Base-by-base conservation (phyloP, 2,113 vertebrate genomes). In the Zosterops pallidus region DNA sequence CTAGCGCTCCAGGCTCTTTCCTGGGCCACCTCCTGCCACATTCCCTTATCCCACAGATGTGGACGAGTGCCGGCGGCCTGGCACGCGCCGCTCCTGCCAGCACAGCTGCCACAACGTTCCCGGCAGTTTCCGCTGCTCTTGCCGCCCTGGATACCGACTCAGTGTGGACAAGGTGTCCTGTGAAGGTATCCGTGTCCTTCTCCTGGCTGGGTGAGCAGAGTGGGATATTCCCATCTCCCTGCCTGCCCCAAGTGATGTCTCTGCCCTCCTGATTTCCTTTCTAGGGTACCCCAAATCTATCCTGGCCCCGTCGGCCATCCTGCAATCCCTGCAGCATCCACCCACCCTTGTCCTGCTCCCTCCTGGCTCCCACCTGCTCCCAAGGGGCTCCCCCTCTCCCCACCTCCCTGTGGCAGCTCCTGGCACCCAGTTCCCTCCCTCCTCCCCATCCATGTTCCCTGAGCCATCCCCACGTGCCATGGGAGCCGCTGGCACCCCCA, bases 51-150 rank as follows among this genome's bases (percentile, higher is more conserved):
- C 46, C 6, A 1, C 91, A 98, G 98, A 98, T 72, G 96, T 98
- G 17, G 98, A 98, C 1, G 98, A 98, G 52, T 98, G 98, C 76
- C 97, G 97, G 60, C 41, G 97, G 89, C 95, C 94, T 0, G 97
- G 95, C 4, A 83, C 94, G 4, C 97, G 95, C 72, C 94, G 96
- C 14, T 80, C 96, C 24, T 98, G 98, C 77, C 98, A 98, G 29
- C 98, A 98, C 46, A 71, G 95, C 47, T 98, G 98, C 81, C 98
- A 98, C 67, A 98, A 98, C 94, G 98, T 97, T 0, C 95, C 98
- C 3, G 98, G 98, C 91, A 98, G 98, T 76, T 98, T 97, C 82
- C 94, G 97, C 68, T 98, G 98, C 91, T 97, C 97, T 17, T 98
- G 98, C 90, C 93, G 96, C 16, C 97, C 98, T 0, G 98, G 98